Conservation (phyloP, 2,888 invertebrate species). For the Crossocerus cetratus region DNA sequence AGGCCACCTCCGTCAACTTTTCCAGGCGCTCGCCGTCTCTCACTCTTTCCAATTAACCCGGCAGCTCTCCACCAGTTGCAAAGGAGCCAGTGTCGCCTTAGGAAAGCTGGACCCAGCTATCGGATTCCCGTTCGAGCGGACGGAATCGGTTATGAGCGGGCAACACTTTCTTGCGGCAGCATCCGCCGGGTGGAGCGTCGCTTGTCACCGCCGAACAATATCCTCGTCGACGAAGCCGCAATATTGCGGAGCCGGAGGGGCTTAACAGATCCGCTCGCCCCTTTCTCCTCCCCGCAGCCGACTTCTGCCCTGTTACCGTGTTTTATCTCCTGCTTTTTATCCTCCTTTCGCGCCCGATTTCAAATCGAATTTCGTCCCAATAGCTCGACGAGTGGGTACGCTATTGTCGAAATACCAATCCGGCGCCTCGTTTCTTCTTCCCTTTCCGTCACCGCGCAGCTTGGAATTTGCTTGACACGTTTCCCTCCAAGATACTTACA, state of each 20-base stretch:
- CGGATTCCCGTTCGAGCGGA: constrained; percentile 47
- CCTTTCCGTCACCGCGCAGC: too few relatives aligned
- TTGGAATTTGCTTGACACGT: too few relatives aligned
- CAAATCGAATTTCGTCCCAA: constrained; percentile 42
- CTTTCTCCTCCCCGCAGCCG: neutral
- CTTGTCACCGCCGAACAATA: constrained; percentile 33
- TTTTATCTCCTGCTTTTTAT: constrained; percentile 13
- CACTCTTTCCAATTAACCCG: constrained; percentile 42
- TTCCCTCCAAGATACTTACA: too few relatives aligned
- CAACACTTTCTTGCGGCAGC: neutral
- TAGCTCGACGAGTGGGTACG: constrained; percentile 13
- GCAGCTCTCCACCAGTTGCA: constrained; percentile 21
- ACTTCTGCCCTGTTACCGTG: neutral
- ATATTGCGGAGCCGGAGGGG: constrained; percentile 17
- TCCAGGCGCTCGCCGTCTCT: neutral
- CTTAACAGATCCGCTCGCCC: neutral
- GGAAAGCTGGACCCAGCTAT: constrained; percentile 27
- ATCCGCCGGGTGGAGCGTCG: neutral
- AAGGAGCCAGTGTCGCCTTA: constrained; percentile 33
- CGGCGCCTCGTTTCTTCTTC: too few relatives aligned
- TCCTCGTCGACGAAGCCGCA: constrained; percentile 14
- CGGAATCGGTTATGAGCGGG: neutral
- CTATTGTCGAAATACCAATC: too few relatives aligned
- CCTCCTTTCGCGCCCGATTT: constrained; percentile 31
- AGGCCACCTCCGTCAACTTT: constrained; percentile 28